A percentile compares a stretch with the other conserved stretches of the same genome.
phyloP scores from a whole-genome alignment of 2,888 invertebrate species.

The Neoaliturus tenellus region DNA sequence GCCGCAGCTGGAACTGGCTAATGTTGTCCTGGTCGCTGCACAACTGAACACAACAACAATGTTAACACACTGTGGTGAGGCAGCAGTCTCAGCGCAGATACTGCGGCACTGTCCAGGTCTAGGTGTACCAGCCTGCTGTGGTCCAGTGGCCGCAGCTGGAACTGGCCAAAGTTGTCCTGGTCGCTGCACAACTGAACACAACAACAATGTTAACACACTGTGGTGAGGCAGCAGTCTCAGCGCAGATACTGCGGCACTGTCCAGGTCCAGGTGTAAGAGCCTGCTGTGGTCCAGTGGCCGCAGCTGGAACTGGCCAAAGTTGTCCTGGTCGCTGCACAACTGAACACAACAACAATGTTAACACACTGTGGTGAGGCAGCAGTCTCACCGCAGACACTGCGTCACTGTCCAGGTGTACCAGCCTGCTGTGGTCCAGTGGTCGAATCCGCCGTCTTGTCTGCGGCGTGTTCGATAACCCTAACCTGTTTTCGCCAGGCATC shows the following conservation, averaged over 20 bases:
- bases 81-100: constrained; percentile 90
- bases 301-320: constrained; percentile 85
- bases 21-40: constrained; percentile 85
- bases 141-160: constrained; percentile 78
- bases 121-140: constrained; percentile 84
- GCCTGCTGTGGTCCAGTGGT: no score
- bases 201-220: no score
- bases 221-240: constrained; percentile 89
- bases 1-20: constrained; percentile 81
- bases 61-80: no score
- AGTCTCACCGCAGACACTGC: no score
- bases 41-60: constrained; percentile 77
- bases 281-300: constrained; percentile 79
- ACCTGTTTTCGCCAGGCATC: no score
- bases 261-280: constrained; percentile 91
- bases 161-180: constrained; percentile 87
- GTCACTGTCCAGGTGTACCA: constrained; percentile 90
- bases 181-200: constrained; percentile 81
- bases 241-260: constrained; percentile 89
- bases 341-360: no score
- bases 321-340: constrained; percentile 84
- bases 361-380: no score
- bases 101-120: constrained; percentile 92
- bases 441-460: no score
- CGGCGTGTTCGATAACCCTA: no score